phyloP scores from a whole-genome alignment of 2,888 invertebrate genomes.

The Leucophora obtusa region DNA sequence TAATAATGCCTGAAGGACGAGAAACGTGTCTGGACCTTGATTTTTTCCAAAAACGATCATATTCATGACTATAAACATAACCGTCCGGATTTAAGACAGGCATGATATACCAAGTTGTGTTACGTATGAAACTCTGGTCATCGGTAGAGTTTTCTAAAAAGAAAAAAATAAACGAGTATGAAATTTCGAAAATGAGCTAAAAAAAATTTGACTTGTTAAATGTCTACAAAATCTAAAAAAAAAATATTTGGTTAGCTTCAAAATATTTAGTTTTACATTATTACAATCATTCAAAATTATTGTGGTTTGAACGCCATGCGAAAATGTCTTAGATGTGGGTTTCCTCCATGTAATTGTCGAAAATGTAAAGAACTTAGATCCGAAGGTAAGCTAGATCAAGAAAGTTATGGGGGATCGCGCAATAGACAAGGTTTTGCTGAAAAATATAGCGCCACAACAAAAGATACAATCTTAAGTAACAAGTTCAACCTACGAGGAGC shows the following conservation, averaged over 20 bases:
- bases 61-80: conserved; percentile 86
- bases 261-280: conserved; percentile 2
- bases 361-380: conserved; percentile 62
- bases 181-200: no score
- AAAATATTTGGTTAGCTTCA: conserved; percentile 3
- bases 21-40: conserved; percentile 82
- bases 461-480: background rate
- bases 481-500: background rate
- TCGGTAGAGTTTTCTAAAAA: conserved; percentile 70
- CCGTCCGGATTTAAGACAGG: conserved; percentile 89
- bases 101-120: conserved; percentile 84
- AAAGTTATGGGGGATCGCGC: background rate
- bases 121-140: conserved; percentile 69
- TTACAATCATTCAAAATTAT: conserved; percentile 40
- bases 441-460: background rate
- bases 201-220: background rate
- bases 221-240: background rate
- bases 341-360: conserved; percentile 66
- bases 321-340: conserved; percentile 38
- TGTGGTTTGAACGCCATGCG: conserved; percentile 1
- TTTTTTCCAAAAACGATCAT: conserved; percentile 89
- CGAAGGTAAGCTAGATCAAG: background rate
- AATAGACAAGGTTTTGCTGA: background rate
- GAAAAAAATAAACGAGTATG: background rate
- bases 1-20: conserved; percentile 72